Evolutionary conservation across 2,888 invertebrate species (phyloP).

Genomic region (Camptogramma bilineatum): DNA sequence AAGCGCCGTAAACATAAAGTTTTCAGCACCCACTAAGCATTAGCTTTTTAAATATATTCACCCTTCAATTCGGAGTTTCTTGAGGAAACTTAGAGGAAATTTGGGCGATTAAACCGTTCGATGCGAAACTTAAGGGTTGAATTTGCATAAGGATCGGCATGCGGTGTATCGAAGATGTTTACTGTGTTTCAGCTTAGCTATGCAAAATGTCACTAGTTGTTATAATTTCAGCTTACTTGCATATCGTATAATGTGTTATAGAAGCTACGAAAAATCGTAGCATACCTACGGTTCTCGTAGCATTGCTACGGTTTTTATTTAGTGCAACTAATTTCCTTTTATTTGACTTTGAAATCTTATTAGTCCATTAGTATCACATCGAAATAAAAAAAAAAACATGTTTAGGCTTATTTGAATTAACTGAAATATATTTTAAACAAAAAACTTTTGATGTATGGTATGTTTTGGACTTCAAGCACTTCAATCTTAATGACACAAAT

Average conservation of each 20-base stretch:
- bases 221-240: constrained; percentile 36
- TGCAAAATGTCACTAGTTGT: constrained; percentile 37
- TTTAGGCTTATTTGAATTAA: too few relatives aligned
- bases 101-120: constrained; percentile 77
- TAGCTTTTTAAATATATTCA: constrained; percentile 84
- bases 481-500: too few relatives aligned
- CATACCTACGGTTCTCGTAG: constrained; percentile 15
- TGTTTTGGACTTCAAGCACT: too few relatives aligned
- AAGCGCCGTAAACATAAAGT: constrained; percentile 70
- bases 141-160: constrained; percentile 77
- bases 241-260: constrained; percentile 19
- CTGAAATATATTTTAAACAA: too few relatives aligned
- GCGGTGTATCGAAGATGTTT: constrained; percentile 47
- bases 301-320: constrained; percentile 1
- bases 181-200: constrained; percentile 37
- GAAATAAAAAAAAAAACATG: too few relatives aligned
- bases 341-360: too few relatives aligned
- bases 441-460: too few relatives aligned
- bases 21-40: constrained; percentile 74
- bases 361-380: too few relatives aligned
- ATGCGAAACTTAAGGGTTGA: constrained; percentile 79
- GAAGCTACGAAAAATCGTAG: constrained; percentile 17
- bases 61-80: constrained; percentile 79
- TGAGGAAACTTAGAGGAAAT: constrained; percentile 71
- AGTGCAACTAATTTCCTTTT: too few relatives aligned